Evolutionary conservation across 1,140 invertebrate species (phyloP).

Genomic region (Pseudomyrmex sp.): DNA sequence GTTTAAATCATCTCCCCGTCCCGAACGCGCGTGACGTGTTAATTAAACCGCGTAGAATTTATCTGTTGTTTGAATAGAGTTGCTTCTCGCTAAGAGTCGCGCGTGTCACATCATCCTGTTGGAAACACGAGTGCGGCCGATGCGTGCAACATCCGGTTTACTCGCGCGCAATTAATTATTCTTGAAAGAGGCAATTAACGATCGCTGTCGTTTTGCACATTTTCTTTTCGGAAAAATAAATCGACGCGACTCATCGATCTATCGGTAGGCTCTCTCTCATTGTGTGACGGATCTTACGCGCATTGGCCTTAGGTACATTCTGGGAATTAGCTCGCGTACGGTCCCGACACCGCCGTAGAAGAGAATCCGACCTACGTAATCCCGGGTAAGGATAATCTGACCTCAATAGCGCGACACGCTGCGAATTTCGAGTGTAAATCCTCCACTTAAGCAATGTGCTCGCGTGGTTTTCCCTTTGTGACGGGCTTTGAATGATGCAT

Average conservation of each 20-base stretch:
- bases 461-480: slow-evolving; percentile 37
- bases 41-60: slow-evolving; percentile 17
- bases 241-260: background rate
- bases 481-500: background rate
- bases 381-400: slow-evolving; percentile 81
- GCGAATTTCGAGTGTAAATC: slow-evolving; percentile 76
- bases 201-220: background rate
- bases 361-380: slow-evolving; percentile 68
- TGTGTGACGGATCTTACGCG: slow-evolving; percentile 31
- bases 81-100: background rate
- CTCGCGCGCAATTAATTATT: slow-evolving; percentile 11
- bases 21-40: background rate
- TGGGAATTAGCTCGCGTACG: slow-evolving; percentile 69
- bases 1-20: slow-evolving; percentile 6
- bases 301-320: slow-evolving; percentile 6
- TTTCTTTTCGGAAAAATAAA: background rate
- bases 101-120: slow-evolving; percentile 1
- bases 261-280: slow-evolving; percentile 46
- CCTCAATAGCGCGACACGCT: slow-evolving; percentile 74
- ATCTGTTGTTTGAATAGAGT: slow-evolving; percentile 34
- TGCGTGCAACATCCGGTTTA: slow-evolving; percentile 13
- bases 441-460: slow-evolving; percentile 70
- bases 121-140: slow-evolving; percentile 3
- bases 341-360: slow-evolving; percentile 67
- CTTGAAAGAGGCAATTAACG: background rate